These are phyloP conservation scores for Saxicola maurus DNA, from an alignment of 2,797 vertebrate genomes.

Conservation along the genomic window DNA sequence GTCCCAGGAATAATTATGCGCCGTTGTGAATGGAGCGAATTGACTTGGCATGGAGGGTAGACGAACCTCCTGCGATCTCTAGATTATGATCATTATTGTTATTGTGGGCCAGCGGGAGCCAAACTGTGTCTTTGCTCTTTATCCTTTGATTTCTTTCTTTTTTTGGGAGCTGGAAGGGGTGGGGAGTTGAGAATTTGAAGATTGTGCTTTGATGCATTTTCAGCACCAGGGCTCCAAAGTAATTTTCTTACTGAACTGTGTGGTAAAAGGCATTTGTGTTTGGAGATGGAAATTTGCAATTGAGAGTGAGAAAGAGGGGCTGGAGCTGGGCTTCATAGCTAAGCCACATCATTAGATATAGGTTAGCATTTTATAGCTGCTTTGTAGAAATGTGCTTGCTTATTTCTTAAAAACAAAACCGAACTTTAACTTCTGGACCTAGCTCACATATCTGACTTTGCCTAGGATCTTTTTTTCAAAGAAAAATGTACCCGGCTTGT, in stretches of 20 bases:
- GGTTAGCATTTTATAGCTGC: neutral
- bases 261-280: neutral
- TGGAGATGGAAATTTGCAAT: neutral
- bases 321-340: neutral
- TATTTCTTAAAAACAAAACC: neutral
- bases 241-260: conserved; percentile 9
- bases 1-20: neutral
- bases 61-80: neutral
- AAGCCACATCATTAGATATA: neutral
- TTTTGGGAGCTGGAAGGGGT: neutral
- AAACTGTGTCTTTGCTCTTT: neutral
- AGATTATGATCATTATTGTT: neutral
- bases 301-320: neutral
- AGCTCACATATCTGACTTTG: neutral
- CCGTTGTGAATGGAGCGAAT: neutral
- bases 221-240: conserved; percentile 3
- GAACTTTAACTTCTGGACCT: neutral
- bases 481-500: neutral
- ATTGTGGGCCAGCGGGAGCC: neutral
- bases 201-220: conserved; percentile 17
- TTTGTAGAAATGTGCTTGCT: neutral
- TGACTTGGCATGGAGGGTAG: neutral
- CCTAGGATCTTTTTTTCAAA: neutral
- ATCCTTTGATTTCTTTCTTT: neutral
- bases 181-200: neutral